Base-by-base conservation (phyloP, 2,888 invertebrate genomes). In the Scaptomyza reducta region DNA sequence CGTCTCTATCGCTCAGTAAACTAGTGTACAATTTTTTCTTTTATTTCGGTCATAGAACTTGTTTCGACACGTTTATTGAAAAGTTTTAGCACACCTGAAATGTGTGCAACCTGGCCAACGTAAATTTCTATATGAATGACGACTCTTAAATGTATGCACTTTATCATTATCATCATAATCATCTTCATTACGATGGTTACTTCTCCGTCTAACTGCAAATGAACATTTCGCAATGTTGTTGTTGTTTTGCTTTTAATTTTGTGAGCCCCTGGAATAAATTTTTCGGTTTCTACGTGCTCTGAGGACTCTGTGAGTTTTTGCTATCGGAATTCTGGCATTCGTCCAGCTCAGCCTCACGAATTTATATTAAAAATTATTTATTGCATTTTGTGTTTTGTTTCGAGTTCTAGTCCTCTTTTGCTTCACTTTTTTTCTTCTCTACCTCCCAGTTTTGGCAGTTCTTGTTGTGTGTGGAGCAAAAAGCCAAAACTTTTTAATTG, bases 331-430 rank as follows among this genome's bases (percentile, higher is more conserved):
- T 54, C 57, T 72, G 83, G 60, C 66, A 64, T 53, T 65, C 65
- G 70, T 65, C 68, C 70, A 71, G 71, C 65, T 71, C 57, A 70
- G 56, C 79, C 79, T 85, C 80, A 88, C 88, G 84, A 88, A 88
- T 87, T 84, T 84, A 88, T 88, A 84, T 84, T 84, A 84, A 84
- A 84, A 84, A 84, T 84, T 84, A 84, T 84, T 88, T 84, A 84
- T 84, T 88, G 87, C 88, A 83, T 80, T 80, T 76, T 71, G 61
- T 59, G 58, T 55, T 65, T 65, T 60, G 46, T 53, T 53, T 35
- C 60, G 45, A 51, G 58, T 60, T 55, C 13, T 40, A 33, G 70
- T 60, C 29, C 53, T 35, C 27, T 40, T 25, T 18, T 13, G 2
- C 33, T 53, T 18, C 3, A 14, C 41, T 3, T 46, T 18, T 33